These are phyloP conservation scores for Altica lythri DNA, from an alignment of 2,888 invertebrate genomes.

Conservation along the genomic window DNA sequence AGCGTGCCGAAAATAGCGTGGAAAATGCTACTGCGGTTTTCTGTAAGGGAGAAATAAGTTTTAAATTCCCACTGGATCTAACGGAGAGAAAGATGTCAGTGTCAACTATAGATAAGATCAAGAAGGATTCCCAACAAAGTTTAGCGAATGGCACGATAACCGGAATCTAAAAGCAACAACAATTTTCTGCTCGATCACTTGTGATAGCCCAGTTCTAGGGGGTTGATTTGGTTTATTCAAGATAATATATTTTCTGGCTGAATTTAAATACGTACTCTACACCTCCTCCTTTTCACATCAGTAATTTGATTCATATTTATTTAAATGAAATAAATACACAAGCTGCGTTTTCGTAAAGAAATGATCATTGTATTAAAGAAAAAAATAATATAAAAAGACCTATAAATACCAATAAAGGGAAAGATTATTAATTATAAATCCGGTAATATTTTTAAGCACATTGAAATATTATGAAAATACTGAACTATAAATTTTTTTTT, in stretches of 20 bases:
- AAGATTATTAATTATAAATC: too few relatives aligned
- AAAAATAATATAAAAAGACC: too few relatives aligned
- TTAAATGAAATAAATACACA: too few relatives aligned
- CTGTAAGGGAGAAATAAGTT: constrained; percentile 61
- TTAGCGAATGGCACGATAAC: constrained; percentile 51
- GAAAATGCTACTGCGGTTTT: constrained; percentile 56
- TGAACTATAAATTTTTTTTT: too few relatives aligned
- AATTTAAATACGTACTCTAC: background rate
- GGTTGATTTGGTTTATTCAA: constrained; percentile 3
- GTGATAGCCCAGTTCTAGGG: background rate
- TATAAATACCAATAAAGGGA: too few relatives aligned
- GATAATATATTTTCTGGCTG: constrained; percentile 4
- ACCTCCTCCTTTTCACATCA: too few relatives aligned
- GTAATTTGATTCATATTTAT: too few relatives aligned
- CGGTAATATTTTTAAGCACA: too few relatives aligned
- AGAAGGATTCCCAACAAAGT: constrained; percentile 51
- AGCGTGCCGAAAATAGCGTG: constrained; percentile 45
- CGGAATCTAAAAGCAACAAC: constrained; percentile 47
- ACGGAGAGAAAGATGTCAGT: constrained; percentile 55
- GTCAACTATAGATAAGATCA: constrained; percentile 57
- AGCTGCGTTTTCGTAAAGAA: background rate
- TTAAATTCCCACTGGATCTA: constrained; percentile 62
- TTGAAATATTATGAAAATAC: too few relatives aligned
- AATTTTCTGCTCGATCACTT: constrained; percentile 14
- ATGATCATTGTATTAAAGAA: too few relatives aligned